These are phyloP conservation scores for Chiloscyllium plagiosum DNA, from an alignment of 2,113 vertebrate genomes.

Conservation along the genomic window DNA sequence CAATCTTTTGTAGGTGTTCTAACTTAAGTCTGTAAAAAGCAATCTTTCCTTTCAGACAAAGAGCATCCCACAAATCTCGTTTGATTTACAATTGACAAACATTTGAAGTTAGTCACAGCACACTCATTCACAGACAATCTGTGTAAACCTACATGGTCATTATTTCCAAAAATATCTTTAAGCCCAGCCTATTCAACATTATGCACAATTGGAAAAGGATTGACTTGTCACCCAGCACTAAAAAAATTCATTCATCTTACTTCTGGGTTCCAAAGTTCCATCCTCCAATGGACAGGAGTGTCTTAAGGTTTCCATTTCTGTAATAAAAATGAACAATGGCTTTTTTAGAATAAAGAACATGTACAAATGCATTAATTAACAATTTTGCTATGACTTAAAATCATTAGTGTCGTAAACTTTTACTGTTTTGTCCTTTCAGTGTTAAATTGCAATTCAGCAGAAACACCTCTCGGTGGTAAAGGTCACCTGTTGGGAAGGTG, in stretches of 20 bases:
- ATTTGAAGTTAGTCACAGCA: neutral
- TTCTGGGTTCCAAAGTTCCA: conserved; percentile 52
- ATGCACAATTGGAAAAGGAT: neutral
- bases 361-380: neutral
- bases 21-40: neutral
- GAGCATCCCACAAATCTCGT: neutral
- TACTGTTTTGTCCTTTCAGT: neutral
- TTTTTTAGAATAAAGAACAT: neutral
- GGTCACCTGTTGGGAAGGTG: too few species aligned
- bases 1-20: neutral
- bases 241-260: conserved; percentile 42
- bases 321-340: neutral
- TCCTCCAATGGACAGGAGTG: conserved; percentile 52
- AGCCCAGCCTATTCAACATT: neutral
- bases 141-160: neutral
- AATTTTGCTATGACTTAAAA: neutral
- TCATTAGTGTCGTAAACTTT: neutral
- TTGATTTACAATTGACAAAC: neutral
- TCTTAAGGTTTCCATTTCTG: conserved; percentile 57
- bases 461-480: neutral
- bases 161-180: neutral
- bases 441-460: neutral
- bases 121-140: neutral
- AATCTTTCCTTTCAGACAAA: neutral
- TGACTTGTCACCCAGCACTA: neutral